A percentile compares a stretch with the other conserved stretches of the same genome.
phyloP scores from a whole-genome alignment of 1,140 invertebrate species.

The Branchinecta lindahli region DNA sequence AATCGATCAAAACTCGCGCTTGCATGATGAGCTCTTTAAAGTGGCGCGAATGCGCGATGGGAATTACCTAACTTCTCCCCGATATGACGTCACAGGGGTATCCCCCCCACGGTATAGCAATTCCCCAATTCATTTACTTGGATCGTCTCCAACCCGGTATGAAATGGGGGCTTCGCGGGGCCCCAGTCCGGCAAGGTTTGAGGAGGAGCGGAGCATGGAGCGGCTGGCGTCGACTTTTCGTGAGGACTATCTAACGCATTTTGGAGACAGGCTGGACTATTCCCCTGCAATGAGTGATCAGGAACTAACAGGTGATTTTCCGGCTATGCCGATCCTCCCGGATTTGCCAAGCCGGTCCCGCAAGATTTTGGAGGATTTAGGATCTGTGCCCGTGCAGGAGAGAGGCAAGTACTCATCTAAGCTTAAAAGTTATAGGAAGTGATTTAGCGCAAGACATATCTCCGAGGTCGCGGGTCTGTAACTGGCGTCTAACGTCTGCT shows the following conservation, averaged over 20 bases:
- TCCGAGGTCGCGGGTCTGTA: too few relatives aligned
- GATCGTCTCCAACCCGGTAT: slow-evolving; percentile 23
- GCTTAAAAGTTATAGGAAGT: not conserved
- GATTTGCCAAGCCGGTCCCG: slow-evolving; percentile 44
- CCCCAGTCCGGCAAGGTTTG: slow-evolving; percentile 23
- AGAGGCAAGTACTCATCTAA: not conserved
- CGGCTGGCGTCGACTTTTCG: slow-evolving; percentile 37
- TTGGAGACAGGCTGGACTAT: slow-evolving; percentile 34
- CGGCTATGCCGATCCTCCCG: slow-evolving; percentile 43
- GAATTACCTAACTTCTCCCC: slow-evolving; percentile 29
- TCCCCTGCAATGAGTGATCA: slow-evolving; percentile 32
- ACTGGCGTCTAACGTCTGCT: too few relatives aligned
- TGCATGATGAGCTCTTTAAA: slow-evolving; percentile 41
- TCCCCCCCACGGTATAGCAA: slow-evolving; percentile 22
- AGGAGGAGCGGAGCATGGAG: slow-evolving; percentile 38
- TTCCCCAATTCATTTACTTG: slow-evolving; percentile 19
- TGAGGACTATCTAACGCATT: slow-evolving; percentile 32
- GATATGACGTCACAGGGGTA: slow-evolving; percentile 18
- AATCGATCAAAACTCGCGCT: slow-evolving; percentile 42
- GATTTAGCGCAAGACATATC: too few relatives aligned
- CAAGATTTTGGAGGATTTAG: slow-evolving; percentile 43
- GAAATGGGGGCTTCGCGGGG: slow-evolving; percentile 20
- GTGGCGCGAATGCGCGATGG: slow-evolving; percentile 35
- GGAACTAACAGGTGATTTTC: slow-evolving; percentile 32
- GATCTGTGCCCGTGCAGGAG: slow-evolving; percentile 33